Evolutionary conservation across 2,888 invertebrate genomes (phyloP), one percentile per base, ranked within the genome.

Genomic region (Drosophila rellima): DNA sequence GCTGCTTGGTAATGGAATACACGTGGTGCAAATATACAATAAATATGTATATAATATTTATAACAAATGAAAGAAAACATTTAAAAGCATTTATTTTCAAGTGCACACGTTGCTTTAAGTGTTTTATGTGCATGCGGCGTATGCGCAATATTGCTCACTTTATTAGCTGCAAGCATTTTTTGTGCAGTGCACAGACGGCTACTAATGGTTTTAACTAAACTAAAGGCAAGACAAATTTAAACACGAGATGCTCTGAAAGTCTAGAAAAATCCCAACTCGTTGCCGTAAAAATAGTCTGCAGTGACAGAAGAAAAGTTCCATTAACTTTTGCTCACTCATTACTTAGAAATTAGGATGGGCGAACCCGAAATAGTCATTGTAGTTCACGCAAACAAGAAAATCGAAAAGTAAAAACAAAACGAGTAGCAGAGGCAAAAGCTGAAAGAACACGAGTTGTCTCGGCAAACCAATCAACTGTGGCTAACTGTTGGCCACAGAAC

Each of bases 401-500:
- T 39, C 50, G 13, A 23, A 44, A 55, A 55, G 29, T 39, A 56
- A 51, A 48, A 48, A 33, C 15, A 59, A 31, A 45, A n/a, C n/a
- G n/a, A n/a, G n/a, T n/a, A 47, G 18, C 31, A 17, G 11, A 37
- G 44, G 7, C 29, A 45, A 17, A 29, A 51, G 40, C 20, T 54
- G 29, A 42, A 57, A 54, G 74, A 69, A 71, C 50, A 65, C 77
- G 63, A 80, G 59, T 31, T 70, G 89, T 70, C 84, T 73, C 52
- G 66, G 62, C 68, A 54, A 90, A 75, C 85, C 90, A 90, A 85
- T 85, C 87, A 85, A 85, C 71, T 85, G 90, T 85, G 85, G 84
- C 87, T 85, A 82, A 88, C 80, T 88, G 86, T 66, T 85, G 88
- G 80, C 84, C 84, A 88, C 90, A 89, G 70, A 82, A 73, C 90